phyloP scores from a whole-genome alignment of 2,113 vertebrate genomes.

The Macquaria ambigua region DNA sequence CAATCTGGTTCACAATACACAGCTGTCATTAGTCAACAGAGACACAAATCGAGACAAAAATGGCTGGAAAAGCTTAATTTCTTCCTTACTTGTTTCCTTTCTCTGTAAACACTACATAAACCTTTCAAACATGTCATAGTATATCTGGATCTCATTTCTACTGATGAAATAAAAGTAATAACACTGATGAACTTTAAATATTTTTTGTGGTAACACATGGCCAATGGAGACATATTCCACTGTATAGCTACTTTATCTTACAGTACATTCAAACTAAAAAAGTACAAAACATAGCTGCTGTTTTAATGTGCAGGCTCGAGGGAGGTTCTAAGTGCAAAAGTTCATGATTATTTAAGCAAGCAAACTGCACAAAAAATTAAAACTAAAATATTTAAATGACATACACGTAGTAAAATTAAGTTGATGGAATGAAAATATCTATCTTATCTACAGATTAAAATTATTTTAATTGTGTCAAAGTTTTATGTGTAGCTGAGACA shows the following conservation, averaged over 20 bases:
- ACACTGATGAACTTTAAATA: neutral
- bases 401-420: no score
- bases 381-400: no score
- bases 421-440: neutral
- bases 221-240: neutral
- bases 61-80: neutral
- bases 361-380: neutral
- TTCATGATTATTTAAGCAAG: neutral
- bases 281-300: neutral
- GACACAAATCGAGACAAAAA: neutral
- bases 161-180: neutral
- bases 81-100: neutral
- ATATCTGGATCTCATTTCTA: neutral
- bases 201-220: neutral
- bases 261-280: neutral
- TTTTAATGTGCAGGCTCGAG: neutral
- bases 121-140: neutral
- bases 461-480: conserved; percentile 50
- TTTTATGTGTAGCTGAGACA: conserved; percentile 61
- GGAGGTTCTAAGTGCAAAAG: neutral
- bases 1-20: neutral
- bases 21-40: neutral
- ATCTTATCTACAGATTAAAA: no score
- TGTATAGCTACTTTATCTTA: neutral
- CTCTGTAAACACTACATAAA: neutral